A percentile compares a stretch with the other conserved stretches of the same genome.
Conservation (phyloP, 2,888 invertebrate genomes). For the Stegana nigrithorax region DNA sequence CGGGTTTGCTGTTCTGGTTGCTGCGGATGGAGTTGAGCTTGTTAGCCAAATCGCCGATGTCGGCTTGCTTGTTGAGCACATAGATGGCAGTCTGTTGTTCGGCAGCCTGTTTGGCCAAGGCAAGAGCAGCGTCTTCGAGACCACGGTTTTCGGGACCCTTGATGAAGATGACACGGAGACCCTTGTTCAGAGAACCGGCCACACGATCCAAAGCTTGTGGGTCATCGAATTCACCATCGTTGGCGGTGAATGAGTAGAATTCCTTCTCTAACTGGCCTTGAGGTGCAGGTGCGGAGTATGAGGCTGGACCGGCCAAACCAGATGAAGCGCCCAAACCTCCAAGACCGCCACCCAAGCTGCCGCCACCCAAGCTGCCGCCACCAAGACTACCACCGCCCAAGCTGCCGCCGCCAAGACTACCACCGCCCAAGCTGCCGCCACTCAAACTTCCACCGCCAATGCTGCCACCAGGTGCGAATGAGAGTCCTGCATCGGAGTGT, state of each 20-base stretch:
- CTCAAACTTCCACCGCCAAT: constrained; percentile 10
- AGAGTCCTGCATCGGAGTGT: constrained; percentile 52
- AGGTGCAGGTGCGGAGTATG: constrained; percentile 44
- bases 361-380: constrained; percentile 20
- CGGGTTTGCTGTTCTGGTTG: constrained; percentile 53
- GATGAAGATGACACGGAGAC: constrained; percentile 54
- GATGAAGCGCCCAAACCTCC: constrained; percentile 10
- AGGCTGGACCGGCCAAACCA: constrained; percentile 28
- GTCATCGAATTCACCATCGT: constrained; percentile 51
- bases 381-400: constrained; percentile 18
- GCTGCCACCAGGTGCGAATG: constrained; percentile 43
- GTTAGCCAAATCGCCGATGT: constrained; percentile 49
- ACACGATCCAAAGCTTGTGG: constrained; percentile 40
- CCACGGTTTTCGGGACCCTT: constrained; percentile 58
- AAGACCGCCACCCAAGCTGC: constrained; percentile 25
- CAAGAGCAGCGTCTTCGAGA: constrained; percentile 51
- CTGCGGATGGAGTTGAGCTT: constrained; percentile 48
- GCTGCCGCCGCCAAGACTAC: constrained; percentile 8
- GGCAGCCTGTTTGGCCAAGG: constrained; percentile 54
- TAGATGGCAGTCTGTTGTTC: constrained; percentile 56
- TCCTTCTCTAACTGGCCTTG: constrained; percentile 52
- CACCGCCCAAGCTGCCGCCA: constrained; percentile 15
- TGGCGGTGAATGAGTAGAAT: constrained; percentile 52
- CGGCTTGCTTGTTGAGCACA: constrained; percentile 56
- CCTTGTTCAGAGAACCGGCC: constrained; percentile 48